Conservation (phyloP, 2,797 vertebrate species). For the Cossypha niveicapilla region DNA sequence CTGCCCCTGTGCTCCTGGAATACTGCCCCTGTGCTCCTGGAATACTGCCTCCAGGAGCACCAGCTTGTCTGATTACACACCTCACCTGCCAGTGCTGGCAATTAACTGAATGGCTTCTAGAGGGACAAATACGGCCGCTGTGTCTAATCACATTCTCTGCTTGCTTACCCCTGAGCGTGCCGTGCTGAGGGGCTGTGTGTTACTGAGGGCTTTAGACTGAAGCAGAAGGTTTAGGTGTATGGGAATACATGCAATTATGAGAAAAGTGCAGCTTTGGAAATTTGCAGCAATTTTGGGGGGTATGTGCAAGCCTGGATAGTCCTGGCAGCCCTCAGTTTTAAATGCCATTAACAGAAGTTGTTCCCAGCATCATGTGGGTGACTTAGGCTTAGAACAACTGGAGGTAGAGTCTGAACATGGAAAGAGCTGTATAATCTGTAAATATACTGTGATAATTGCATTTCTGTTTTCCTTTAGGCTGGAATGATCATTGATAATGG, state of each 20-base stretch:
- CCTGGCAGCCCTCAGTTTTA: neutral
- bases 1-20: neutral
- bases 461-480: constrained; percentile 75
- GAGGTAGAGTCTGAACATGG: neutral
- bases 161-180: neutral
- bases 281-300: accelerated
- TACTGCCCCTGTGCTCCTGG: neutral
- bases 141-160: neutral
- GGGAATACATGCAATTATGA: no score
- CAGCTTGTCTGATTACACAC: constrained; percentile 6
- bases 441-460: neutral
- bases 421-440: neutral
- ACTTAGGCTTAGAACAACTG: neutral
- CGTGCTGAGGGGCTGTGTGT: accelerated
- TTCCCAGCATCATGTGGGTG: neutral
- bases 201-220: neutral
- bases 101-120: neutral
- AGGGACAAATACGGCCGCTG: neutral
- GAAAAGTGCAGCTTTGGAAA: neutral
- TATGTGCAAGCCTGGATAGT: neutral
- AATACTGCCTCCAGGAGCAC: constrained; percentile 22
- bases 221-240: neutral
- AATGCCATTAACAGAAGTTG: neutral
- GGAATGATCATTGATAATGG: constrained; percentile 97
- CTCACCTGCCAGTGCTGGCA: neutral